phyloP scores from a whole-genome alignment of 64 coral and sea anemone genomes.

The Hydrozoanthus tunicans region DNA sequence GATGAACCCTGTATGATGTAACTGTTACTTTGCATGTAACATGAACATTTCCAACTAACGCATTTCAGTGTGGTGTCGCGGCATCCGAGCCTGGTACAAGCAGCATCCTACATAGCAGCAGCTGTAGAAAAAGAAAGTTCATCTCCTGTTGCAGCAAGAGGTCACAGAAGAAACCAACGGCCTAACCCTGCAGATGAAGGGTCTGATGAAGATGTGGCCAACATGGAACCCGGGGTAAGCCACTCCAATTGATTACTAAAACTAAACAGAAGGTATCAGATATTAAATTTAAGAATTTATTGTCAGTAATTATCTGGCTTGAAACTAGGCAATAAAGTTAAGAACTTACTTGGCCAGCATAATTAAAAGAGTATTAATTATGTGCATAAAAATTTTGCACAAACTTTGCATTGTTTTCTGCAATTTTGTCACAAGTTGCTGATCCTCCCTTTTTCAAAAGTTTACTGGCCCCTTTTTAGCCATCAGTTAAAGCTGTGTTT shows the following conservation, averaged over 20 bases:
- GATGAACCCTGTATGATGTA: neutral
- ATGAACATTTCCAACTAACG: neutral
- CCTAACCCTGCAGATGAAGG: conserved; percentile 52
- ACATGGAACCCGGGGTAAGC: conserved; percentile 88
- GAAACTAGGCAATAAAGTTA: too few relatives aligned
- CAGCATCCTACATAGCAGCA: conserved; percentile 91
- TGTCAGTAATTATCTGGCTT: too few relatives aligned
- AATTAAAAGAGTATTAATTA: too few relatives aligned
- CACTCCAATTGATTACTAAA: too few relatives aligned
- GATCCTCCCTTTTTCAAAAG: neutral
- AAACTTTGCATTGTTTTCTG: too few relatives aligned
- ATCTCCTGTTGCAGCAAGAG: neutral
- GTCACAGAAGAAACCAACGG: neutral
- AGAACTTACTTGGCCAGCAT: too few relatives aligned
- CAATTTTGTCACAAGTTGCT: neutral
- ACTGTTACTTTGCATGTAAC: neutral
- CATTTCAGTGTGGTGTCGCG: conserved; percentile 72
- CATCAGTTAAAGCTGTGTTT: too few relatives aligned
- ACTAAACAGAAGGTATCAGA: too few relatives aligned
- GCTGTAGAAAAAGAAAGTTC: conserved; percentile 75
- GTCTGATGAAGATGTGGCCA: conserved; percentile 77
- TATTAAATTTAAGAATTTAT: neutral
- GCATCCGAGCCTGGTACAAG: conserved; percentile 86
- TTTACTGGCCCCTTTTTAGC: too few relatives aligned
- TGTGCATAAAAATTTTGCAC: too few relatives aligned